Percentiles rank a stretch among this genome's conserved stretches.
Evolutionary conservation across 1,140 invertebrate species (phyloP).

Genomic region (Bombus picipes): DNA sequence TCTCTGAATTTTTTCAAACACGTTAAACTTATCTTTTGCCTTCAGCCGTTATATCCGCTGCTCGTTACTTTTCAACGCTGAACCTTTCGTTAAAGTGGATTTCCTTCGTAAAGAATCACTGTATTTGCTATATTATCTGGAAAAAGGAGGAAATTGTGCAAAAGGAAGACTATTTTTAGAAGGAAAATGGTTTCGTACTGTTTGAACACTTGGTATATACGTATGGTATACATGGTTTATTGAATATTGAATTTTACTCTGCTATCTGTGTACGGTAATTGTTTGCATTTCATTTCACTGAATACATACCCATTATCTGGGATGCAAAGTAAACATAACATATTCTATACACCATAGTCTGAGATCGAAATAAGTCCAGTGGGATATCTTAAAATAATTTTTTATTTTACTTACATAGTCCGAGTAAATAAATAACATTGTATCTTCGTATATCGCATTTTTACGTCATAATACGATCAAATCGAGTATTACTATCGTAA

Average conservation of each 20-base stretch:
- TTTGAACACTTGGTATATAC: not conserved
- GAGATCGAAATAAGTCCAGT: not conserved
- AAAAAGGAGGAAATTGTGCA: slow-evolving; percentile 12
- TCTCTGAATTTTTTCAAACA: not conserved
- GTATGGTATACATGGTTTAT: not conserved
- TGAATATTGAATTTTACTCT: not conserved
- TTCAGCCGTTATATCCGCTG: not conserved
- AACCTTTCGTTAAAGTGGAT: not conserved
- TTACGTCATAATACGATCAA: not conserved
- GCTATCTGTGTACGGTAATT: not conserved
- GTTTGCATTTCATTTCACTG: not conserved
- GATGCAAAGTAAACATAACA: not conserved
- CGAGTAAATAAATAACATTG: not conserved
- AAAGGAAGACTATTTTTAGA: slow-evolving; percentile 9
- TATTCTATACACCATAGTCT: not conserved
- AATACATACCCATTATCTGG: not conserved
- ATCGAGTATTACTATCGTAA: no score
- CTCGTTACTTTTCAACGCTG: not conserved
- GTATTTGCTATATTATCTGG: not conserved
- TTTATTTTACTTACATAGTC: not conserved
- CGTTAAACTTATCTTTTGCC: not conserved
- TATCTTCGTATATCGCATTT: not conserved
- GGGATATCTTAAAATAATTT: not conserved
- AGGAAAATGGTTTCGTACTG: no score
- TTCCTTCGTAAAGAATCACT: not conserved